Base-by-base conservation (phyloP, 2,113 vertebrate genomes). In the Bubo bubo region DNA sequence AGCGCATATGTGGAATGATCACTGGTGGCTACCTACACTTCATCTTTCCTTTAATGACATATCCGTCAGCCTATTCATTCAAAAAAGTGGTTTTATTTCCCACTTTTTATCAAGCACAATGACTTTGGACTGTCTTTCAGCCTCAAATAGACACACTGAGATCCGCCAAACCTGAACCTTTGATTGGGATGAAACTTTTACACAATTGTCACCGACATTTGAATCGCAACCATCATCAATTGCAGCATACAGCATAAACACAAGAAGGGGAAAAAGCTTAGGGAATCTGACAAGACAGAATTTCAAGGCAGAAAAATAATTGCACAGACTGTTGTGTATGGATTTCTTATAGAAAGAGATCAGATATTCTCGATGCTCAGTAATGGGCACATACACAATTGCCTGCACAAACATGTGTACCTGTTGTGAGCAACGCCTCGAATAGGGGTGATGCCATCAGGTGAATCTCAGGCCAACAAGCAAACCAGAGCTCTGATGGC, bases 181-280 rank as follows among this genome's bases (percentile, higher is more conserved):
- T 63, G 26, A 67, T 85, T 47, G 43, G 37, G 22, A 59, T 0
- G 5, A 82, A 88, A 37, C 17, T 20, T n/a, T 43, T 53, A 4
- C 12, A 20, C 6, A 10, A 8, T 34, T 24, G 5, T 3, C 32
- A 45, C 18, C 11, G 21, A 26, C 35, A 34, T 35, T 10, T 59
- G 35, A 79, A 50, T 53, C 2, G 2, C 3, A 14, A 20, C 4
- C 22, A 26, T 23, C 55, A 30, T 17, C 16, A 37, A 2, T 6
- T 4, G 0, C 0, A 0, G 27, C 23, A 12, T 14, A 6, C 0
- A 4, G 7, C 5, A 47, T 14, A 41, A 79, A 55, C 13, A 8
- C 0, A 0, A 72, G 27, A 77, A 15, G 1, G 26, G 32, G 27
- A 50, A 41, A 49, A 60, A 43, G 28, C 20, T 52, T 32, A 6